Conservation (phyloP, 2,888 invertebrate species). For the Mantis religiosa region DNA sequence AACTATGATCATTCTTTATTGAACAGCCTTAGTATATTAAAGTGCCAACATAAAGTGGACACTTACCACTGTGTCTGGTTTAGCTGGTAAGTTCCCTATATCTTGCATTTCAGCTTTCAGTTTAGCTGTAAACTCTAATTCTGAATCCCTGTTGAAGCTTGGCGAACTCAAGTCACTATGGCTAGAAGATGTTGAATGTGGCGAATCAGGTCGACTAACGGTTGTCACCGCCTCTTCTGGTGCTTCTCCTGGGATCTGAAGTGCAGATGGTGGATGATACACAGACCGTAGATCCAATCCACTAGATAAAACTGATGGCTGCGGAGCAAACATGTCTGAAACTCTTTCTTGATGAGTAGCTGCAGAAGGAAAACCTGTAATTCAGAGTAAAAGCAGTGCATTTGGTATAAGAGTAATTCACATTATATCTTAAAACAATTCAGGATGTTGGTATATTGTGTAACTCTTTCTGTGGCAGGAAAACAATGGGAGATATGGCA, state of each 20-base stretch:
- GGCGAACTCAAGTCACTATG: conserved; percentile 67
- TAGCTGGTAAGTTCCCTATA: conserved; percentile 22
- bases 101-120: conserved; percentile 10
- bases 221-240: conserved; percentile 41
- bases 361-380: conserved; percentile 31
- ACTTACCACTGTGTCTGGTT: conserved; percentile 34
- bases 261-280: conserved; percentile 85
- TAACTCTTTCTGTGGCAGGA: too few relatives aligned
- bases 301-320: conserved; percentile 39
- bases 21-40: too few relatives aligned
- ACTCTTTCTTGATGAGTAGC: conserved; percentile 13
- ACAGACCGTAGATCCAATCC: conserved; percentile 55
- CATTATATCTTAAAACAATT: too few relatives aligned
- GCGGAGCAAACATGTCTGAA: conserved; percentile 1
- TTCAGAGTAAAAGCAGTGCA: too few relatives aligned
- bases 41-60: too few relatives aligned
- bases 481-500: too few relatives aligned
- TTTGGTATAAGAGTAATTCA: too few relatives aligned
- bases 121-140: conserved; percentile 56
- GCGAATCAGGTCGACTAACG: conserved; percentile 57
- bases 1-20: too few relatives aligned
- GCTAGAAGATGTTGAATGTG: conserved; percentile 69
- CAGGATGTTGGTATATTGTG: too few relatives aligned
- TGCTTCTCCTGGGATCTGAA: conserved; percentile 72
- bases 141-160: conserved; percentile 65